Evolutionary conservation across 2,888 invertebrate species (phyloP).

Genomic region (Megalurothrips usitatus): DNA sequence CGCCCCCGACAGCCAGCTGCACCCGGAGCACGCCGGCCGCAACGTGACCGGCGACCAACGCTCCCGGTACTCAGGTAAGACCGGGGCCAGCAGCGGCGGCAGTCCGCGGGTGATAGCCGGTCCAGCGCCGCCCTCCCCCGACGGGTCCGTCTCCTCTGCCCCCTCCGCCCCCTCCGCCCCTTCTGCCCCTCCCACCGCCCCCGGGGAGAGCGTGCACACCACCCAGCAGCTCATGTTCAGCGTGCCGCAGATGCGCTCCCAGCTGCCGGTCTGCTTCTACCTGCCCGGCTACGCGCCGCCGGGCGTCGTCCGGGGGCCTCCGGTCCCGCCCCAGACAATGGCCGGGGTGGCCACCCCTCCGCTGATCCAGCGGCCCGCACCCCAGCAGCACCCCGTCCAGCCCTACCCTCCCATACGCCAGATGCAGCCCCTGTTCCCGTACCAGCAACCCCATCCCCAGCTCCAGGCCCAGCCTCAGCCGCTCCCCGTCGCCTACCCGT

Average conservation of each 20-base stretch:
- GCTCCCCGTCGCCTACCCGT: constrained; percentile 24
- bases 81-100: not conserved
- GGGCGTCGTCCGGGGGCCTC: constrained; percentile 4
- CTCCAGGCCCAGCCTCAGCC: constrained; percentile 22
- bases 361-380: not conserved
- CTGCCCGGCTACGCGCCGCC: constrained; percentile 36
- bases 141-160: constrained; percentile 7
- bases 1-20: not conserved
- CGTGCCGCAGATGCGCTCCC: constrained; percentile 40
- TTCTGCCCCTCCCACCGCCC: constrained; percentile 35
- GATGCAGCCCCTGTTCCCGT: constrained; percentile 19
- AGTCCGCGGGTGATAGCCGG: not conserved
- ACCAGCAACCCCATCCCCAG: constrained; percentile 27
- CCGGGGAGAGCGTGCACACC: constrained; percentile 42
- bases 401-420: not conserved
- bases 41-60: not conserved
- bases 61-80: constrained; percentile 16
- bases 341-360: not conserved
- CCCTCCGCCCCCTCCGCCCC: constrained; percentile 29
- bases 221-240: constrained; percentile 42
- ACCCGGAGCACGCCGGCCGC: constrained; percentile 8
- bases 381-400: not conserved
- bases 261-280: constrained; percentile 41
- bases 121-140: not conserved
- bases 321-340: constrained; percentile 22